Base-by-base conservation (phyloP, 2,888 invertebrate species). In the Sabatieria punctata region DNA sequence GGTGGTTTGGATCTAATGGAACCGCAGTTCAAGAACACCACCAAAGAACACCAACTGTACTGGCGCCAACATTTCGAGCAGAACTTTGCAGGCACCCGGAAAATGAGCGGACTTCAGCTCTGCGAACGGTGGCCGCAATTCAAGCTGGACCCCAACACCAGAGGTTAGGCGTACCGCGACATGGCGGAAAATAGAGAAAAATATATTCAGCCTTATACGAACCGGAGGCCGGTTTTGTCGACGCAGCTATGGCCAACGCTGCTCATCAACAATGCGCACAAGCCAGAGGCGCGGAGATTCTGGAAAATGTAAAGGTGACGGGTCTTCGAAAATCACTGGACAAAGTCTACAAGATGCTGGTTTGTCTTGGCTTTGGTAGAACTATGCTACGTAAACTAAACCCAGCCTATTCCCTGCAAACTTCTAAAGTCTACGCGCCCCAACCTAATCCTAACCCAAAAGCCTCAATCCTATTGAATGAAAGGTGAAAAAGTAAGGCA, bases 181-280 rank as follows among this genome's bases (percentile, higher is more conserved):
- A n/a, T n/a, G n/a, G n/a, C n/a, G n/a, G n/a, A n/a, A n/a, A n/a
- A n/a, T n/a, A n/a, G n/a, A n/a, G n/a, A n/a, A n/a, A n/a, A n/a
- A n/a, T n/a, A n/a, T n/a, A n/a, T 30, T 50, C 54, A 22, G 60
- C 57, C 2, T 49, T 64, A 18, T 64, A 55, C 49, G 62, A 65
- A 52, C 54, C 57, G 27, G 61, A 63, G 44, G 60, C 60, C 2
- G 65, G 65, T 0, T 51, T 65, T 1, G 65, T 65, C 13, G 63
- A 65, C 47, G 65, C 65, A 1, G 64, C 62, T 4, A 44, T 58
- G 46, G 61, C 53, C 4, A 65, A 65, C 46, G 54, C 64, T 24
- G 55, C 59, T 2, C 65, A 65, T 48, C 46, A 61, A 11, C 65
- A 65, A 51, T 55, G 65, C 11, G 65, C 65, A 21, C 45, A 55